Base-by-base conservation (phyloP, 37 sponge, comb jelly and placozoan genomes). In the Theonella swinhoei region DNA sequence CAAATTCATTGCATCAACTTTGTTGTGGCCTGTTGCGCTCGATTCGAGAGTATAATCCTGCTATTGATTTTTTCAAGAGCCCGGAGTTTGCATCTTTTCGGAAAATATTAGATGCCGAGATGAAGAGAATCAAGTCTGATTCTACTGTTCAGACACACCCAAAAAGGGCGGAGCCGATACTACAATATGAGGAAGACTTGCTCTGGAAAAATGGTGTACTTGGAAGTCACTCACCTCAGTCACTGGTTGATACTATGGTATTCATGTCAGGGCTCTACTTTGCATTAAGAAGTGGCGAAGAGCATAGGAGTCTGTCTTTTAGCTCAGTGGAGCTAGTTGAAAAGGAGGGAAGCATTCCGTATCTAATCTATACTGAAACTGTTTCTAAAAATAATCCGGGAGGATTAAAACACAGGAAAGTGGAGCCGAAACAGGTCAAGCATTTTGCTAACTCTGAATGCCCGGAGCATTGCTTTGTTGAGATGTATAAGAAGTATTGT, bases 351-450 rank as follows among this genome's bases (percentile, higher is more conserved):
- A 34, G 75, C 2, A 41, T 35, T 22, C 31, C 77, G 11, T 84
- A 77, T 31, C 71, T 84, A 23, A 54, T 36, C 2, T 83, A 83
- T 25, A 74, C 42, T 2, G 75, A 74, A 39, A 73, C 72, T 36
- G 25, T 61, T 4, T 83, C 83, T 1, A 83, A 83, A 62, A 74
- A 83, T 38, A 26, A 40, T 36, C 83, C 75, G 62, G 83, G 83
- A 28, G 83, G 74, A 71, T n/a, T 81, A 1, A 81, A 81, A 70
- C 43, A 69, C 23, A 80, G 80, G 47, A 80, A 80, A 1, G 32
- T 68, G 25, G 14, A 58, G n/a, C 65, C 83, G 5, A 82, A 82
- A 60, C 35, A 54, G 4, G 83, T 72, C 8, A 36, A 34, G 0
- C 83, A 82, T 24, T 41, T 73, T 72, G 74, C 83, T 4, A 80